Conservation (phyloP, 2,797 vertebrate species). For the Phrynocephalus forsythii region DNA sequence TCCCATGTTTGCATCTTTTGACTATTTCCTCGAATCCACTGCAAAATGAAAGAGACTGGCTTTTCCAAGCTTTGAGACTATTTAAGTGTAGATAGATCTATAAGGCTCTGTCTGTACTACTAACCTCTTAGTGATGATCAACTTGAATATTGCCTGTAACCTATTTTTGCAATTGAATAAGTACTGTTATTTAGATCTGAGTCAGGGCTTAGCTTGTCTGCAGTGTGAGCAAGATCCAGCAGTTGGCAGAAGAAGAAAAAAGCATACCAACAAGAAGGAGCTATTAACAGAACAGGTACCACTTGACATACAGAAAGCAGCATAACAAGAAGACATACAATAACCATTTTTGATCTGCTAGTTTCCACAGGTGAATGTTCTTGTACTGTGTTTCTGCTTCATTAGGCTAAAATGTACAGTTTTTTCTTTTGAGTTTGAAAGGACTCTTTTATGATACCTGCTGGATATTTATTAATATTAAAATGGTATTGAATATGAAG, state of each 20-base stretch:
- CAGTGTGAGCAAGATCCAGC: slow-evolving; percentile 52
- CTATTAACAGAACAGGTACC: background rate
- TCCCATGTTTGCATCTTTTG: background rate
- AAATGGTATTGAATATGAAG: too few relatives aligned
- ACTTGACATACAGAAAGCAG: rapidly evolving
- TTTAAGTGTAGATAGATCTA: too few relatives aligned
- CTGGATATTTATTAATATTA: background rate
- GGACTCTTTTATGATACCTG: background rate
- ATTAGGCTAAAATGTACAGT: background rate
- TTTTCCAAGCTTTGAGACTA: too few relatives aligned
- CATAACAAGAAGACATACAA: rapidly evolving
- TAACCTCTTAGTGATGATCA: background rate
- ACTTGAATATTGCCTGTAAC: too few relatives aligned
- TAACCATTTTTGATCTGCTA: background rate
- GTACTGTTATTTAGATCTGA: background rate
- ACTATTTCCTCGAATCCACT: too few relatives aligned
- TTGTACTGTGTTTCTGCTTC: background rate
- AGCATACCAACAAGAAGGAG: slow-evolving; percentile 37
- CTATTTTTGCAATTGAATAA: background rate
- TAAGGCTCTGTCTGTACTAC: background rate
- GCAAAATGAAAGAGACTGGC: too few relatives aligned
- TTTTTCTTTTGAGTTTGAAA: background rate
- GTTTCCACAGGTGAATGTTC: background rate
- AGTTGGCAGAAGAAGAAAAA: slow-evolving; percentile 66
- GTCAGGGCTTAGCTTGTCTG: background rate